phyloP scores from a whole-genome alignment of 2,888 invertebrate species.

The Lasioglossum calceatum region DNA sequence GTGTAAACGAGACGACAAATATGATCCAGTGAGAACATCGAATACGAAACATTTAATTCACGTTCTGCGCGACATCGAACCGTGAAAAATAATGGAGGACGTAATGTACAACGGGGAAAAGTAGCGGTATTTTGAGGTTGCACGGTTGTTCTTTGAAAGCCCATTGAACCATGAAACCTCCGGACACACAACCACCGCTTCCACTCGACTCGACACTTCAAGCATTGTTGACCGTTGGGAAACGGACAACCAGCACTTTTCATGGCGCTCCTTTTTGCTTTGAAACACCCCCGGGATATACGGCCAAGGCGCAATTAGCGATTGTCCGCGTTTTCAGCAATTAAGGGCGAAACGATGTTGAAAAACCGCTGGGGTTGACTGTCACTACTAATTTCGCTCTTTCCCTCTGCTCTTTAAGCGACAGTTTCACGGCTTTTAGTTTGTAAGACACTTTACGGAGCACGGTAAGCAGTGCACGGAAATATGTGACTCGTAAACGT shows the following conservation, averaged over 20 bases:
- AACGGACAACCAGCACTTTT: slow-evolving; percentile 51
- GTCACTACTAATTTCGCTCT: slow-evolving; percentile 39
- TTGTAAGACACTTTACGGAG: slow-evolving; percentile 17
- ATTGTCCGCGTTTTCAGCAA: slow-evolving; percentile 53
- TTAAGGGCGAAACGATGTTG: slow-evolving; percentile 51
- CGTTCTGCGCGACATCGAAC: background rate
- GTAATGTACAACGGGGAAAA: slow-evolving; percentile 13
- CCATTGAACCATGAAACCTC: slow-evolving; percentile 54
- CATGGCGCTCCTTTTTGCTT: slow-evolving; percentile 35
- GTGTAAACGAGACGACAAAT: background rate
- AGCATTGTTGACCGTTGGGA: slow-evolving; percentile 57
- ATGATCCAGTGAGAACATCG: background rate
- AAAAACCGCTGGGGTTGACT: slow-evolving; percentile 38
- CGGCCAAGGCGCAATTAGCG: slow-evolving; percentile 55
- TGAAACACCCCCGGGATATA: slow-evolving; percentile 30
- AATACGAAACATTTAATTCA: background rate
- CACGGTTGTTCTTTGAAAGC: slow-evolving; percentile 50
- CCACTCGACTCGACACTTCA: slow-evolving; percentile 52
- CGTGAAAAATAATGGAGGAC: background rate
- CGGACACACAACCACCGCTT: slow-evolving; percentile 31
- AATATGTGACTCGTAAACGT: background rate
- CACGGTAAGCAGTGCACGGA: background rate
- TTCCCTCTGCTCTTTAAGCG: background rate
- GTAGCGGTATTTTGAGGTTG: slow-evolving; percentile 37
- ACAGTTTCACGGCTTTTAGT: slow-evolving; percentile 28